These are phyloP conservation scores for Eolophus roseicapilla DNA, from an alignment of 2,113 vertebrate genomes.

Conservation along the genomic window DNA sequence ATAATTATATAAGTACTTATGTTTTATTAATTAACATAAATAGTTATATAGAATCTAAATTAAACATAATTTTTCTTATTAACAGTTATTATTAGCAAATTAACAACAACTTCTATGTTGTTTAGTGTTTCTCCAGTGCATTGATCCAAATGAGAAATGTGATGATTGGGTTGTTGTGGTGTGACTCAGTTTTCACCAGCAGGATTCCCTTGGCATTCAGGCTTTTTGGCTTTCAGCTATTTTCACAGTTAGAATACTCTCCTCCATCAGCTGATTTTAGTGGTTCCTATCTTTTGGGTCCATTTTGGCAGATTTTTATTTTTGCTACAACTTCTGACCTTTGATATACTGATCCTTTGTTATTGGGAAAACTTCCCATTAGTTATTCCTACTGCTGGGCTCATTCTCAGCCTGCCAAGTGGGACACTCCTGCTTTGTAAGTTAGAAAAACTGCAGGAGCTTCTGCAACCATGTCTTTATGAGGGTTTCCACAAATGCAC, in stretches of 20 bases:
- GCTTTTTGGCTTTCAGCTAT: background rate
- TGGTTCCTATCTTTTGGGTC: background rate
- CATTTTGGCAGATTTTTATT: background rate
- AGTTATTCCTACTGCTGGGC: background rate
- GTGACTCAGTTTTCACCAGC: background rate
- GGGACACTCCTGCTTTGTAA: background rate
- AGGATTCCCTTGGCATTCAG: background rate
- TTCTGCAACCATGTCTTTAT: background rate
- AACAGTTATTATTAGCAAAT: background rate
- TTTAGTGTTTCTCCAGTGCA: background rate
- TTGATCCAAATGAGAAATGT: accelerated
- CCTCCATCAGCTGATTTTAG: background rate
- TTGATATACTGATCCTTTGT: background rate
- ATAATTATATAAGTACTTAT: background rate
- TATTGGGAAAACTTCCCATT: background rate
- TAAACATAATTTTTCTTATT: background rate
- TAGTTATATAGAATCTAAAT: background rate
- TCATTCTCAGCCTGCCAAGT: background rate
- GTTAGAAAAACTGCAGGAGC: background rate
- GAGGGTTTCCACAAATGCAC: background rate
- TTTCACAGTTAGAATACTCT: background rate
- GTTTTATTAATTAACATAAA: background rate
- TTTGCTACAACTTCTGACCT: background rate
- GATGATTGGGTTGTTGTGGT: background rate
- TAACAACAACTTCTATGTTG: background rate